Base-by-base conservation (phyloP, 2,888 invertebrate genomes). In the Melolontha melolontha region DNA sequence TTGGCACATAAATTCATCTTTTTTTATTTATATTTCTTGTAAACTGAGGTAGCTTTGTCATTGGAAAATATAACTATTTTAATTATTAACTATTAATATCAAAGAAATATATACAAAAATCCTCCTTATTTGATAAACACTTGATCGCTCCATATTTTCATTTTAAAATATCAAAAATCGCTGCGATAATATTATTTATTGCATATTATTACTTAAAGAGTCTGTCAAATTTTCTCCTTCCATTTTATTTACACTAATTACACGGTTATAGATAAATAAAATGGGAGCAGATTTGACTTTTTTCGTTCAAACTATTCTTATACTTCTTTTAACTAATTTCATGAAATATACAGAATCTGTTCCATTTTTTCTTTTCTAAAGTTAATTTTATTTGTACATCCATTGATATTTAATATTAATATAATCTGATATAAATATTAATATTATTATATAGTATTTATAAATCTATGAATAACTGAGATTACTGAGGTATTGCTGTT, bases 401-500 rank as follows among this genome's bases (percentile, higher is more conserved):
- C 78, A 77, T 78, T 77, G 78, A 79, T 79, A 77, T 78, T 67
- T 49, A 67, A 50, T 69, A 64, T 55, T 69, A 70, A 71, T 71
- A 71, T 70, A 80, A 74, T 80, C 79, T 81, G 80, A 81, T 82
- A 82, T 83, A 82, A 81, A 82, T 83, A 82, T 79, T 79, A 69
- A 69, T 71, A 70, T 64, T 70, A 69, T 70, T 57, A 59, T 47
- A 47, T 47, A 68, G 66, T 69, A 71, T 71, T 64, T 67, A 71
- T 79, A 77, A 78, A 78, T 79, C 77, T 81, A 79, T 59, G 47
- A 44, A 77, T 83, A 82, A 80, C 83, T 83, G 83, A 84, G 83
- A 77, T 80, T 77, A 70, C 77, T 83, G 84, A 84, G 84, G 83
- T 84, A 84, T 84, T 84, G 82, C 80, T 81, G 84, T 84, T 82